These are phyloP conservation scores for Watsonalla binaria DNA, from an alignment of 2,888 invertebrate species.

Conservation along the genomic window DNA sequence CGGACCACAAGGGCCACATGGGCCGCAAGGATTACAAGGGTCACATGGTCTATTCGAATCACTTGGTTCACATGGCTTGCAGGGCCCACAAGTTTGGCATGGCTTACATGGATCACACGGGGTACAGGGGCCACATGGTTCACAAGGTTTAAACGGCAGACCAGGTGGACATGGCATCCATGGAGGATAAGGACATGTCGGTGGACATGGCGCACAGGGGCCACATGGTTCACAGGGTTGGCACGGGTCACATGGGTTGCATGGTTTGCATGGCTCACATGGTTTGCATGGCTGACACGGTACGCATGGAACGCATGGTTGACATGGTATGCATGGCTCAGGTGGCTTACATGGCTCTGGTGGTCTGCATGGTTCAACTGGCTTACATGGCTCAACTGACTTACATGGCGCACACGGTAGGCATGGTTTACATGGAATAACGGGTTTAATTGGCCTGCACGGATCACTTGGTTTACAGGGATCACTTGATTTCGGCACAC, in stretches of 20 bases:
- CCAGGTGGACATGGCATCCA: slow-evolving; percentile 25
- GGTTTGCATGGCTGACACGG: slow-evolving; percentile 23
- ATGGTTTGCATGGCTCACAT: slow-evolving; percentile 18
- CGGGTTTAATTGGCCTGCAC: not conserved
- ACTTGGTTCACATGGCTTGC: slow-evolving; percentile 13
- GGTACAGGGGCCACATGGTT: slow-evolving; percentile 15
- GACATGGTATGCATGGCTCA: slow-evolving; percentile 22
- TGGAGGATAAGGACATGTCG: slow-evolving; percentile 6
- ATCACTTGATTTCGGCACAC: not conserved
- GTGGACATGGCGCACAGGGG: slow-evolving; percentile 6
- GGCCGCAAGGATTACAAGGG: slow-evolving; percentile 15
- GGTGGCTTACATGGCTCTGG: slow-evolving; percentile 10
- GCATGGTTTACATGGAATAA: not conserved
- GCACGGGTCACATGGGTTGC: slow-evolving; percentile 19
- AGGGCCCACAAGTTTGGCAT: slow-evolving; percentile 4
- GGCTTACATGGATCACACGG: slow-evolving; percentile 19
- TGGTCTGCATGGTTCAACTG: not conserved
- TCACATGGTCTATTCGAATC: slow-evolving; percentile 13
- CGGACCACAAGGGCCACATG: not conserved
- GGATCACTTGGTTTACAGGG: not conserved
- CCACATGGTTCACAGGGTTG: slow-evolving; percentile 13
- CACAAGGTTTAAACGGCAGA: slow-evolving; percentile 13
- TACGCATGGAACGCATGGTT: slow-evolving; percentile 24
- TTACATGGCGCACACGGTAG: not conserved
- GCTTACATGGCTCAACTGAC: not conserved